Evolutionary conservation across 1,140 invertebrate species (phyloP), one percentile per base, ranked within the genome.

Genomic region (Coboldia fuscipes): DNA sequence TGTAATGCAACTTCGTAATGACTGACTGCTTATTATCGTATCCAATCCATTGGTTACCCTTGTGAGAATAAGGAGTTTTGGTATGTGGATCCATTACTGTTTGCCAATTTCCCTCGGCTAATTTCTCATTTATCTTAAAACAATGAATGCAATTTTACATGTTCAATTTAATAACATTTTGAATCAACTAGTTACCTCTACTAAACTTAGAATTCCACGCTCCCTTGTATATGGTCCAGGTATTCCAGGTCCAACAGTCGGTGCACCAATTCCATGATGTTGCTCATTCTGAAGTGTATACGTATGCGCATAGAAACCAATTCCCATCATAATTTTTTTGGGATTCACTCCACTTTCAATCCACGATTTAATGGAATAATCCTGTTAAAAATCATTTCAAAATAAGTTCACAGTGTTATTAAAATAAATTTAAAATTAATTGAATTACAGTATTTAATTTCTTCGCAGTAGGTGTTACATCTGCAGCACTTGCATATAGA

Each of bases 1-100:
- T 61, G 37, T 62, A 74, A 20, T 70, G 37, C 0, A 48, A 51
- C 52, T 78, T 73, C 4, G 55, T 40, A n/a, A n/a, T n/a, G n/a
- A n/a, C n/a, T 5, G 69, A 72, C 23, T 40, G 45, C 42, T 43
- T 17, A 40, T 82, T 62, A 37, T 88, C 82, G 39, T 70, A 85
- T 9, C 75, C 72, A 22, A 83, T 58, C 80, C 80, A 88, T 44
- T 77, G 68, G 5, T 58, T 55, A 1, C 52, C 62, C 16, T 57
- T 60, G 30, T 67, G 64, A 7, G 72, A 63, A 40, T 78, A 82
- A 0, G 75, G 74, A 0, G 66, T 63, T 35, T 61, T 51, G 35
- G 66, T 61, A 22, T 66, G 48, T 3, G 59, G 38, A 28, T 72
- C 60, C 49, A 59, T 70, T 8, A 53, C 42, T 9, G 56, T 42